phyloP scores from a whole-genome alignment of 2,888 invertebrate genomes.

The Lasioglossum malachurum region DNA sequence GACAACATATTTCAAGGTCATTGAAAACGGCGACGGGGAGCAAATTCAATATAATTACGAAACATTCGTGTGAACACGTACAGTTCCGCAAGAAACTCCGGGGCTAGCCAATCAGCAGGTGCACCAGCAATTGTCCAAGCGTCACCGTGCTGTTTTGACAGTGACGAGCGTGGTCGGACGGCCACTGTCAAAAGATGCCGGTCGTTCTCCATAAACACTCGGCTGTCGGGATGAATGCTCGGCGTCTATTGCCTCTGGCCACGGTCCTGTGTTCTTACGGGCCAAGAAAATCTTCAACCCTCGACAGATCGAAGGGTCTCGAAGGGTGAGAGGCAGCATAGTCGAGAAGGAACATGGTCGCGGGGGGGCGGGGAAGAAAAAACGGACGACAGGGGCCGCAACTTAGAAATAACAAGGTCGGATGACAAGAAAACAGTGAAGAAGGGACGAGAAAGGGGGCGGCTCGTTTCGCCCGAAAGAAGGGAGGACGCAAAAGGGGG shows the following conservation, averaged over 20 bases:
- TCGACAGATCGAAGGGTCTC: constrained; percentile 66
- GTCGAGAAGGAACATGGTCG: constrained; percentile 41
- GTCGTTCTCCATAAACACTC: constrained; percentile 27
- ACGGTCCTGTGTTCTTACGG: constrained; percentile 26
- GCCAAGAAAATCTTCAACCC: constrained; percentile 47
- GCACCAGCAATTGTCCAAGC: not conserved
- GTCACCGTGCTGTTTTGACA: constrained; percentile 19
- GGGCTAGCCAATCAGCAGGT: not conserved
- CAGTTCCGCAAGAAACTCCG: not conserved
- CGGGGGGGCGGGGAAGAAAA: constrained; percentile 5
- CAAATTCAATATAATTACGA: too few species aligned
- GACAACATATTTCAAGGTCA: too few species aligned
- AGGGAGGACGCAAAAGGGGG: constrained; percentile 38
- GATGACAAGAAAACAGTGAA: constrained; percentile 77
- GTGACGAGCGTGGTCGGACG: not conserved
- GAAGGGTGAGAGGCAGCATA: constrained; percentile 45
- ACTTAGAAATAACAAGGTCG: constrained; percentile 77
- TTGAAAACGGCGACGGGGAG: too few species aligned
- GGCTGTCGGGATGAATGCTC: constrained; percentile 43
- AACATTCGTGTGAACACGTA: not conserved
- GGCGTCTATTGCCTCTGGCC: constrained; percentile 47
- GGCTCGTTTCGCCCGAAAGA: constrained; percentile 57
- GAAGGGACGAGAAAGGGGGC: constrained; percentile 58
- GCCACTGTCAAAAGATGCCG: constrained; percentile 4
- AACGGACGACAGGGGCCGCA: constrained; percentile 45